Evolutionary conservation across 2,797 vertebrate genomes (phyloP).

Genomic region (Heterohyrax brucei): DNA sequence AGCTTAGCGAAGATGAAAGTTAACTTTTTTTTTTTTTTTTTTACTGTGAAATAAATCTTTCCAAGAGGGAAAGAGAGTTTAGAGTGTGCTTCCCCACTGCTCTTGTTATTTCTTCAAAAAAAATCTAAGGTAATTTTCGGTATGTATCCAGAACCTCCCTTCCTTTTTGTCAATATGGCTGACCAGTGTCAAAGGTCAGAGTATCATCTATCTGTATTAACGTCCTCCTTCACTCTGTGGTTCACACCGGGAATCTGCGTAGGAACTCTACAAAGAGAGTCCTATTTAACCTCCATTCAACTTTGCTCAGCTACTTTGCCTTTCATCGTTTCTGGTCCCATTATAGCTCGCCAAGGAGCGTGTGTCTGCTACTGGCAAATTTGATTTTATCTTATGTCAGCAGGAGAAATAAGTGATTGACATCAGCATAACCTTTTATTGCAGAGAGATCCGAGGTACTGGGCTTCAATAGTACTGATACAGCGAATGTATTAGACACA

Average conservation of each 20-base stretch:
- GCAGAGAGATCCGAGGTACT: neutral
- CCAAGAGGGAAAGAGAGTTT: neutral
- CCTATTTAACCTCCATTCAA: conserved; percentile 66
- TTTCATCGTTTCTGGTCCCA: conserved; percentile 3
- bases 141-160: neutral
- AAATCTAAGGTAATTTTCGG: conserved; percentile 14
- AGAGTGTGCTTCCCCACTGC: neutral
- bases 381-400: conserved; percentile 51
- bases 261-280: neutral
- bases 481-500: conserved; percentile 47
- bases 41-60: neutral
- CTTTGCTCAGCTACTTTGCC: neutral
- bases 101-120: neutral
- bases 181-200: neutral
- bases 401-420: conserved; percentile 55
- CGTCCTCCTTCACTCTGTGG: neutral
- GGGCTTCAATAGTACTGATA: neutral
- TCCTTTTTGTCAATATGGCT: neutral
- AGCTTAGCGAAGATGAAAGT: conserved; percentile 33
- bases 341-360: neutral
- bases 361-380: neutral
- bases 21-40: neutral
- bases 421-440: conserved; percentile 65
- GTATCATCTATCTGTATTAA: neutral
- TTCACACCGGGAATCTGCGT: neutral